Percentiles rank a stretch among this genome's conserved stretches.
phyloP scores from a whole-genome alignment of 2,888 invertebrate genomes.

The Apamea monoglypha region DNA sequence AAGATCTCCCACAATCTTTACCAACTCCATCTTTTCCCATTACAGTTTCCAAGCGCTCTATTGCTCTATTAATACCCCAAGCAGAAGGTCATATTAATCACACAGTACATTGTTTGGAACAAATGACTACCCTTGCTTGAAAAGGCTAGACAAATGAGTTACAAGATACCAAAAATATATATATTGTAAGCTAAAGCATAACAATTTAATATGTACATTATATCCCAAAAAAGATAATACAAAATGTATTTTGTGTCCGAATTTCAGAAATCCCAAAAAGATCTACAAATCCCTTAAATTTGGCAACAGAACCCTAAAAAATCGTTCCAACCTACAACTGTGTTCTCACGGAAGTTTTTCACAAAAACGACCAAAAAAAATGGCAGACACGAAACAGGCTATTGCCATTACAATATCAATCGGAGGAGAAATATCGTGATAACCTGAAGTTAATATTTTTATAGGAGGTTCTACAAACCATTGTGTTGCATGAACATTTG shows the following conservation, averaged over 20 bases:
- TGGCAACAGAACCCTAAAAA: not conserved
- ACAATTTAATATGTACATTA: not conserved
- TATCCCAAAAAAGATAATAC: not conserved
- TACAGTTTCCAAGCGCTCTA: conserved; percentile 26
- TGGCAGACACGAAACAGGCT: conserved; percentile 24
- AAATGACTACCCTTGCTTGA: conserved; percentile 57
- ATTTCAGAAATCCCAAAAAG: not conserved
- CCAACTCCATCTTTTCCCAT: not conserved
- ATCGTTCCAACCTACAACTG: too few relatives aligned
- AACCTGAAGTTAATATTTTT: conserved; percentile 49
- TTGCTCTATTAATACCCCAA: conserved; percentile 36
- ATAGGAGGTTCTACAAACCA: conserved; percentile 13
- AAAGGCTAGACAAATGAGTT: too few relatives aligned
- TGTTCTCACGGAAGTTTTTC: conserved; percentile 23
- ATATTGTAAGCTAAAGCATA: not conserved
- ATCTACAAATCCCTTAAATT: not conserved
- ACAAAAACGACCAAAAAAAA: conserved; percentile 34
- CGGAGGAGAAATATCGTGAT: conserved; percentile 54
- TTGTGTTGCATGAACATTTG: conserved; percentile 36
- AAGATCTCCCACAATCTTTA: conserved; percentile 3
- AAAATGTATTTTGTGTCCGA: not conserved
- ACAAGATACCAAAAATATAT: not conserved
- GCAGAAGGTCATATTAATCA: conserved; percentile 56
- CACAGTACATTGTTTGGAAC: conserved; percentile 58
- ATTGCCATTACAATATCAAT: conserved; percentile 45